phyloP scores from a whole-genome alignment of 2,888 invertebrate genomes.

The Macaria notata region DNA sequence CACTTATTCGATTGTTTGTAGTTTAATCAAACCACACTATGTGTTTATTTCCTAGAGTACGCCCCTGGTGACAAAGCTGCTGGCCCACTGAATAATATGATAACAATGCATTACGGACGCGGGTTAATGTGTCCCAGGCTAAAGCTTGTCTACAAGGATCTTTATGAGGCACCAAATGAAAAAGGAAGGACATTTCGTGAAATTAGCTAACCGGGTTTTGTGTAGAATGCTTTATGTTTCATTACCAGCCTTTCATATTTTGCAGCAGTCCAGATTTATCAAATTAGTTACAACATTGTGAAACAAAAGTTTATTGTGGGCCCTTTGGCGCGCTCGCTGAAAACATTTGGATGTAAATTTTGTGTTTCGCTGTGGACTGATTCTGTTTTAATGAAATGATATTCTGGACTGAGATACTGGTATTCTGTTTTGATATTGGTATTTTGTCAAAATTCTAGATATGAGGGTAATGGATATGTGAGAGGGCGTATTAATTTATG shows the following conservation, averaged over 20 bases:
- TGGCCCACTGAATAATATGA: slow-evolving; percentile 45
- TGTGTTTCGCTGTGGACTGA: no score
- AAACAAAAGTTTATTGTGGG: slow-evolving; percentile 13
- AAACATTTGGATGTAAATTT: no score
- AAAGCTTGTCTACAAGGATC: slow-evolving; percentile 40
- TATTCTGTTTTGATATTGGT: no score
- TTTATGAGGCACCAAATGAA: slow-evolving; percentile 29
- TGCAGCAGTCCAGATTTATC: slow-evolving; percentile 9
- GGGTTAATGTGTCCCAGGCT: slow-evolving; percentile 45
- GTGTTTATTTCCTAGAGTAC: slow-evolving; percentile 1
- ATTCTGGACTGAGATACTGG: no score
- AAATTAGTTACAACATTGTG: slow-evolving; percentile 9
- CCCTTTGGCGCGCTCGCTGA: neutral
- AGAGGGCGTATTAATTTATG: no score
- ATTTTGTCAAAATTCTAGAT: no score
- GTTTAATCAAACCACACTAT: neutral
- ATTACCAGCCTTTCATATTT: slow-evolving; percentile 34
- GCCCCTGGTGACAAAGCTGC: slow-evolving; percentile 18
- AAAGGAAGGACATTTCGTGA: slow-evolving; percentile 19
- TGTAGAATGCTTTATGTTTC: slow-evolving; percentile 32
- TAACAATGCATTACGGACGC: slow-evolving; percentile 57
- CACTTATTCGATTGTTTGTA: no score
- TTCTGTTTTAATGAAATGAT: no score
- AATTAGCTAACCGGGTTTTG: slow-evolving; percentile 18
- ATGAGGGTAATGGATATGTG: no score